These are phyloP conservation scores for Drosophila villosipedis DNA, from an alignment of 2,888 invertebrate species.

Conservation along the genomic window DNA sequence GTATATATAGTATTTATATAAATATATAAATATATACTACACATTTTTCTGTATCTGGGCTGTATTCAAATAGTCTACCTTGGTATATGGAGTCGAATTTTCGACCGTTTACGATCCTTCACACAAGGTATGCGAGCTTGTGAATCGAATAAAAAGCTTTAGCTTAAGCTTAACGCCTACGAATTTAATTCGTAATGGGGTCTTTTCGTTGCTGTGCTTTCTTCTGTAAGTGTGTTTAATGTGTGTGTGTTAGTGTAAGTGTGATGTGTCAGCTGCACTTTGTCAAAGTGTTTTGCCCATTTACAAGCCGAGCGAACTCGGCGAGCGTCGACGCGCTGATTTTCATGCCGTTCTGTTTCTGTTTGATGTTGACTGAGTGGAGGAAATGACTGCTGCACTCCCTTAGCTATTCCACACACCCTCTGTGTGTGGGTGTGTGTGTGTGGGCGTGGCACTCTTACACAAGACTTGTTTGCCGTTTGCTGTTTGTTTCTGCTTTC, in stretches of 20 bases:
- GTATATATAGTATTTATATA: background rate
- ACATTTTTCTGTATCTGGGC: background rate
- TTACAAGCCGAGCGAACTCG: slow-evolving; percentile 72
- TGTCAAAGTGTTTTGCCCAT: slow-evolving; percentile 79
- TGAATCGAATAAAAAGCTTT: background rate
- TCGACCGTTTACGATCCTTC: background rate
- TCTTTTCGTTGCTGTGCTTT: background rate
- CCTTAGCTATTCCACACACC: slow-evolving; percentile 2
- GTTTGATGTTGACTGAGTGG: slow-evolving; percentile 63
- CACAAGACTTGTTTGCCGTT: slow-evolving; percentile 66
- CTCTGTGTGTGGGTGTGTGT: background rate
- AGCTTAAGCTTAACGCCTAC: background rate
- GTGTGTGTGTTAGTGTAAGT: slow-evolving; percentile 6
- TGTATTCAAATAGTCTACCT: background rate
- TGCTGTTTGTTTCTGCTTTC: slow-evolving; percentile 13
- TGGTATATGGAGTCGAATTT: background rate
- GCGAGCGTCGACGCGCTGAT: slow-evolving; percentile 65
- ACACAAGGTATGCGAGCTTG: background rate
- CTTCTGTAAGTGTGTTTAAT: slow-evolving; percentile 3
- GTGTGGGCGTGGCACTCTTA: slow-evolving; percentile 57
- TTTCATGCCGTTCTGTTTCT: slow-evolving; percentile 66
- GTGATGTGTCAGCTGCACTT: slow-evolving; percentile 62
- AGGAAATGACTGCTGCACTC: slow-evolving; percentile 27
- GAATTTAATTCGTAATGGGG: background rate
- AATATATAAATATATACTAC: background rate